Conservation (phyloP, 2,888 invertebrate genomes). For the Apotomis capreana region DNA sequence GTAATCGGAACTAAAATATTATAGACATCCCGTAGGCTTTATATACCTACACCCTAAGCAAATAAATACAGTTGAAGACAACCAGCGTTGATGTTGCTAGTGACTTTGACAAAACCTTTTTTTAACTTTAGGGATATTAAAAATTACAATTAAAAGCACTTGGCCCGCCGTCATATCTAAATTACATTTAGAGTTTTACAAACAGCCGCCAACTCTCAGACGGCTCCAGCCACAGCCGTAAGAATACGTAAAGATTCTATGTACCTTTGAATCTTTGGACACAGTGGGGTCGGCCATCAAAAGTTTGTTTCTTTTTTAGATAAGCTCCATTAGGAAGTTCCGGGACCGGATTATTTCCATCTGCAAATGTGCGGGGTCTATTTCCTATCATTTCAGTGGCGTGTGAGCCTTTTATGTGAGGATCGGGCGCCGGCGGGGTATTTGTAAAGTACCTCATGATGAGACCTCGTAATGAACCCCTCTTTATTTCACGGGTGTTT, state of each 20-base stretch:
- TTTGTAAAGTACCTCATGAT: too few relatives aligned
- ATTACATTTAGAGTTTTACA: constrained; percentile 4
- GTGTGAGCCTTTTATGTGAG: background rate
- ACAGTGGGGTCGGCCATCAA: constrained; percentile 19
- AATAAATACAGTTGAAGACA: too few relatives aligned
- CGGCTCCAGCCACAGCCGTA: too few relatives aligned
- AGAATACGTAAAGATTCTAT: background rate
- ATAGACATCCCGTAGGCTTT: too few relatives aligned
- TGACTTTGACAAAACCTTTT: constrained; percentile 6
- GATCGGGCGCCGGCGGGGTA: too few relatives aligned
- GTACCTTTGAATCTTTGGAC: background rate
- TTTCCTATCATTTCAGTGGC: background rate
- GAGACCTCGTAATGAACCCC: too few relatives aligned
- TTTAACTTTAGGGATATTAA: background rate
- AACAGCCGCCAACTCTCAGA: background rate
- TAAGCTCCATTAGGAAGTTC: constrained; percentile 23
- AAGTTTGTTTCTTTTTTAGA: constrained; percentile 19
- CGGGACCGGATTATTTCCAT: background rate
- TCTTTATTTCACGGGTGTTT: too few relatives aligned
- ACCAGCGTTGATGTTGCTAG: background rate
- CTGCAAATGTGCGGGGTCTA: constrained; percentile 12
- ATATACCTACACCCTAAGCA: too few relatives aligned
- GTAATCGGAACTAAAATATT: too few relatives aligned
- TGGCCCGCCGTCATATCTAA: constrained; percentile 17
- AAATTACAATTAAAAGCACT: constrained; percentile 19